phyloP scores from a whole-genome alignment of 1,140 invertebrate species.

The Elysia chlorotica region DNA sequence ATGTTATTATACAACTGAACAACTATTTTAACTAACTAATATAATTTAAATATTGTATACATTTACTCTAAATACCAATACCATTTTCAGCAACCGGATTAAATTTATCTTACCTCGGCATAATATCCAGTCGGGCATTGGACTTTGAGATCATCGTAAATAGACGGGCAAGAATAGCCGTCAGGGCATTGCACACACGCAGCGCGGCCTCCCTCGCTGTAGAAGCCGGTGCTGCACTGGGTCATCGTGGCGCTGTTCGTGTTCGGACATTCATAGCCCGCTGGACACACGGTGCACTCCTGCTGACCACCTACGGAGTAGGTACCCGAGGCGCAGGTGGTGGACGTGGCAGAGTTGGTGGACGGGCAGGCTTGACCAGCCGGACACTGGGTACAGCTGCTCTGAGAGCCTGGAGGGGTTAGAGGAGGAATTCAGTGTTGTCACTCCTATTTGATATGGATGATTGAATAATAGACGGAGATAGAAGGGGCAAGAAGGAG shows the following conservation, averaged over 20 bases:
- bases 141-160: conserved; percentile 35
- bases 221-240: conserved; percentile 43
- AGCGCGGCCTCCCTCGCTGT: conserved; percentile 39
- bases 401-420: conserved; percentile 13
- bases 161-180: conserved; percentile 53
- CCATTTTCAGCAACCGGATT: too few relatives aligned
- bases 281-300: conserved; percentile 48
- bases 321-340: conserved; percentile 40
- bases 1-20: too few relatives aligned
- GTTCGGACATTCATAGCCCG: conserved; percentile 50
- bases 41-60: too few relatives aligned
- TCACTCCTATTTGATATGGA: too few relatives aligned
- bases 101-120: conserved; percentile 26
- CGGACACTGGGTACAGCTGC: conserved; percentile 46
- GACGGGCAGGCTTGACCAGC: conserved; percentile 48
- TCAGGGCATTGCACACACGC: conserved; percentile 49
- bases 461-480: too few relatives aligned
- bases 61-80: too few relatives aligned
- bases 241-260: conserved; percentile 33
- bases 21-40: too few relatives aligned
- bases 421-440: too few relatives aligned
- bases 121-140: conserved; percentile 47
- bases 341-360: conserved; percentile 32
- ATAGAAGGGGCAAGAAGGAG: too few relatives aligned
- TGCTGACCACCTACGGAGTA: conserved; percentile 42